Conservation (phyloP, 1,140 invertebrate genomes). For the Pseudomyrmex concolor region DNA sequence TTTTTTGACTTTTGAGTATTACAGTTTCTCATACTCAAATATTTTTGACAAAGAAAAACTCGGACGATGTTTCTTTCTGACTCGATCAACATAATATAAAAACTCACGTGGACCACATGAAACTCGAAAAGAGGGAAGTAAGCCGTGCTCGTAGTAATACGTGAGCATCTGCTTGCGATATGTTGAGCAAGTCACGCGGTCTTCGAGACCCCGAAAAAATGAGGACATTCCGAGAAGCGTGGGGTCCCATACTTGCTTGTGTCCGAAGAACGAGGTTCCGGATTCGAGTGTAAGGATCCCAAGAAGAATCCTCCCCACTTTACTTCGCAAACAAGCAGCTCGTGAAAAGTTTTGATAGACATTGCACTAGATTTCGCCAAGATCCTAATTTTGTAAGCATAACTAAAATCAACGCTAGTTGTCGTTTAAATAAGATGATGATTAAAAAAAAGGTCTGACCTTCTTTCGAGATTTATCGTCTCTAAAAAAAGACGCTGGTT, state of each 20-base stretch:
- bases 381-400: conserved; percentile 58
- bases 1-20: too few species aligned
- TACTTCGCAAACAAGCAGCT: too few species aligned
- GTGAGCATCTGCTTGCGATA: conserved; percentile 45
- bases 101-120: conserved; percentile 52
- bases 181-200: conserved; percentile 76
- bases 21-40: too few species aligned
- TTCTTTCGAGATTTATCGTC: conserved; percentile 29
- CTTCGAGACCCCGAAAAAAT: conserved; percentile 76
- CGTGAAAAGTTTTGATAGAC: background rate
- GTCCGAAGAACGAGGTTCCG: conserved; percentile 60
- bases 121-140: conserved; percentile 66
- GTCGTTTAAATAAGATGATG: conserved; percentile 43
- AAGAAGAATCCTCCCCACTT: background rate
- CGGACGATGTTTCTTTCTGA: background rate
- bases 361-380: background rate
- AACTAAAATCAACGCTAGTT: conserved; percentile 64
- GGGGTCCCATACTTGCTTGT: conserved; percentile 35
- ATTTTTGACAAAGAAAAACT: background rate
- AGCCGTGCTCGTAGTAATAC: conserved; percentile 47
- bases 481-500: conserved; percentile 56
- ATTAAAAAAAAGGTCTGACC: conserved; percentile 56
- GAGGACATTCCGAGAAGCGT: conserved; percentile 75
- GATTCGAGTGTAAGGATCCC: conserved; percentile 59
- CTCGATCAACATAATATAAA: background rate